Base-by-base conservation (phyloP, 1,140 invertebrate genomes). In the Dendroctonus valens region DNA sequence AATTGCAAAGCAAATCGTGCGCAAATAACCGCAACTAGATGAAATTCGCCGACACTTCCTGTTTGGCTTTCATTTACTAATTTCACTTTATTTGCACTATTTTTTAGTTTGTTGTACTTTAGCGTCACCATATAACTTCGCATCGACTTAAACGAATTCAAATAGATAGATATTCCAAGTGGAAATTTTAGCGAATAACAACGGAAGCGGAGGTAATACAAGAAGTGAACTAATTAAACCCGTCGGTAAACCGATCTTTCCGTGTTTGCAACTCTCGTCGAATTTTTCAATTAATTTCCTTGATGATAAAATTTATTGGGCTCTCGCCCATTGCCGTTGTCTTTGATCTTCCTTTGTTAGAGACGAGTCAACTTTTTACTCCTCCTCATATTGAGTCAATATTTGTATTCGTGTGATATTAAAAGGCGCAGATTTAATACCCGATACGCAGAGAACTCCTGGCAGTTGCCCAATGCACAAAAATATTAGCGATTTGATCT, bases 281-380 rank as follows among this genome's bases (percentile, higher is more conserved):
- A 62, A 62, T 62, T 62, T 62, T 62, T 62, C 60, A 62, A 62
- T 62, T 62, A 62, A 62, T 62, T 62, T 62, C 48, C 60, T 49
- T 48, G 60, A 62, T 62, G 60, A 62, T 42, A 62, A 62, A 62
- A 62, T 62, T 60, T 62, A 62, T 62, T 62, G 60, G 60, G 38
- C 60, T 54, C 40, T 54, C 60, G 60, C 60, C 60, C 50, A 46
- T 46, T 42, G 55, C 40, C 39, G 14, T 60, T 39, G 59, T 61
- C 59, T 61, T 61, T 61, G 48, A 53, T 61, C 59, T 61, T 51
- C 41, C 37, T 61, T 61, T 53, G 59, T 53, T 52, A 39, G 7
- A 61, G 59, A 52, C 48, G 12, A 61, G 49, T 60, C 50, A n/a
- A 46, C 48, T 59, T 59, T 59, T 59, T 59, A 37, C 14, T 48